Percentiles rank a stretch among this genome's conserved stretches.
These are phyloP conservation scores for Microplitis deprimator DNA, from an alignment of 2,888 invertebrate genomes.

Conservation along the genomic window DNA sequence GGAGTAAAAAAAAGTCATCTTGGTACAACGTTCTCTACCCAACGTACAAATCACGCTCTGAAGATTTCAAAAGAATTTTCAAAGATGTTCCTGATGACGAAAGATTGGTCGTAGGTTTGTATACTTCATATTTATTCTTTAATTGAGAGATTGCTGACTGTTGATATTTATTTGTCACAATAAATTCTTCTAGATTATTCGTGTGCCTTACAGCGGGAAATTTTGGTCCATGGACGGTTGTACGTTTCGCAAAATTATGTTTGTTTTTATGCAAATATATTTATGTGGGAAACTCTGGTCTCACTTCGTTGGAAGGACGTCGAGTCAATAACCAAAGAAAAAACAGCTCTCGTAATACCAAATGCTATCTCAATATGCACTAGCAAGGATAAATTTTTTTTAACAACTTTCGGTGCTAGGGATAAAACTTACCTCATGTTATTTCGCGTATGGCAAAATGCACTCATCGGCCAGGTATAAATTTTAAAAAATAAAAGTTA, in stretches of 20 bases:
- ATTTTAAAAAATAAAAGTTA: background rate
- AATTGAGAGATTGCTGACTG: background rate
- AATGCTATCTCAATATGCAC: slow-evolving; percentile 94
- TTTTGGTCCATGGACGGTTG: slow-evolving; percentile 94
- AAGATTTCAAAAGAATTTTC: slow-evolving; percentile 93
- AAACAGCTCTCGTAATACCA: slow-evolving; percentile 94
- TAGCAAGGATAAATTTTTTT: slow-evolving; percentile 88
- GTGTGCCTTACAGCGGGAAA: slow-evolving; percentile 96
- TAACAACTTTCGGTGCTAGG: slow-evolving; percentile 93
- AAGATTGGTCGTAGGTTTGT: slow-evolving; percentile 90
- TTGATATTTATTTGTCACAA: background rate
- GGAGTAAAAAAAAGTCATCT: slow-evolving; percentile 83
- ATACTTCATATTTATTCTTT: background rate
- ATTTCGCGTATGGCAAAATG: slow-evolving; percentile 97
- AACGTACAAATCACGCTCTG: slow-evolving; percentile 93
- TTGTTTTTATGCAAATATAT: slow-evolving; percentile 98
- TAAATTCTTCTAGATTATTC: slow-evolving; percentile 84
- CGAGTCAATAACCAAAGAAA: slow-evolving; percentile 94
- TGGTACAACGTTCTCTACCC: slow-evolving; percentile 92
- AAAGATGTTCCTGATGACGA: slow-evolving; percentile 93
- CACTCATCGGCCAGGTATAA: slow-evolving; percentile 85
- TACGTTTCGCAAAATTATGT: slow-evolving; percentile 96
- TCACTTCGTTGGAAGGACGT: slow-evolving; percentile 92
- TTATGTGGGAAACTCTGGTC: slow-evolving; percentile 94
- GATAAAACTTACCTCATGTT: slow-evolving; percentile 97